A percentile compares a stretch with the other conserved stretches of the same genome.
Evolutionary conservation across 2,888 invertebrate species (phyloP).

Genomic region (Diaprepes abbreviatus): DNA sequence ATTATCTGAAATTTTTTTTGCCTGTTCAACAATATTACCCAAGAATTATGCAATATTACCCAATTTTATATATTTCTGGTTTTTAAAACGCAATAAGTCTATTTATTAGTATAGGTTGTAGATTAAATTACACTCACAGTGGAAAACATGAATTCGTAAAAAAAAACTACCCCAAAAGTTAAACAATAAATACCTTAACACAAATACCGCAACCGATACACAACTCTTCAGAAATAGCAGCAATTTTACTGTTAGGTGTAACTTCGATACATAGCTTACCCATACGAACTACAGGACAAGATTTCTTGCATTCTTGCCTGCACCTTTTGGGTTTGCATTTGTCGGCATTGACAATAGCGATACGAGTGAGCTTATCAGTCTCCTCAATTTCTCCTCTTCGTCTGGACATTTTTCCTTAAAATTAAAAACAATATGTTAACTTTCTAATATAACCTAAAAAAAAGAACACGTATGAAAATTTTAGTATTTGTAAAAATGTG

Average conservation of each 20-base stretch:
- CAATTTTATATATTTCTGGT: no score
- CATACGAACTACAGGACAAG: conserved; percentile 99
- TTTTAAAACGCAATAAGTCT: no score
- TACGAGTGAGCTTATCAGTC: conserved; percentile 94
- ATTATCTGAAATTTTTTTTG: no score
- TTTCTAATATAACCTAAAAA: conserved; percentile 51
- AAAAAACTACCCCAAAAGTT: background rate
- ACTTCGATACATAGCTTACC: conserved; percentile 99
- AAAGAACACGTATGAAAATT: conserved; percentile 11
- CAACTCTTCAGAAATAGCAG: conserved; percentile 96
- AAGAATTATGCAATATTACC: no score
- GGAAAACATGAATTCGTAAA: no score
- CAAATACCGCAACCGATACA: conserved; percentile 99
- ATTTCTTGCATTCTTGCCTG: conserved; percentile 98
- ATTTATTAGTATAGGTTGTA: no score
- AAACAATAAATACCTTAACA: conserved; percentile 81
- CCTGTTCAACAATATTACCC: no score
- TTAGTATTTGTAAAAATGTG: background rate
- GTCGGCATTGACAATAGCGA: conserved; percentile 97
- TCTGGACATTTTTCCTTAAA: conserved; percentile 73
- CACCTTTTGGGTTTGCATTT: conserved; percentile 99
- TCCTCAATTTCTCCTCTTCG: conserved; percentile 83
- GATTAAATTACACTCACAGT: no score
- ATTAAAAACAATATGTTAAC: conserved; percentile 54
- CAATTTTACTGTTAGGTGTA: conserved; percentile 94